Evolutionary conservation across 2,113 vertebrate genomes (phyloP).

Genomic region (Cryptoleucopteryx plumbea): DNA sequence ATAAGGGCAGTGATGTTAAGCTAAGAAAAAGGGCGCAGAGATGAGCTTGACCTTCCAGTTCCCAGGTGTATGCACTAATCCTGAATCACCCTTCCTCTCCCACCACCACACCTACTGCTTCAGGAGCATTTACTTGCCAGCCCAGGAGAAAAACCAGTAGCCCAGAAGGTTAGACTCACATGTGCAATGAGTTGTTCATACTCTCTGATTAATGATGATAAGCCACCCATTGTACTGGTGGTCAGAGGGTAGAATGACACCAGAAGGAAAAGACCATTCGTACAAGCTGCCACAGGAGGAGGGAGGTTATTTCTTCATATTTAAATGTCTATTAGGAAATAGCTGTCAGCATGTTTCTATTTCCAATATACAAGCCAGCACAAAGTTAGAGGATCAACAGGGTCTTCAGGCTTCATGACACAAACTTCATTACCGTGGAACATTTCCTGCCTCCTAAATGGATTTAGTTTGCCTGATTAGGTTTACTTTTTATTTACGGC

Average conservation of each 20-base stretch:
- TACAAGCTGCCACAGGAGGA: not conserved
- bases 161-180: not conserved
- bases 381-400: not conserved
- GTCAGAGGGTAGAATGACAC: not conserved
- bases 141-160: not conserved
- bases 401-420: not conserved
- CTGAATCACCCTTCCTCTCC: slow-evolving; percentile 11
- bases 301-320: not conserved
- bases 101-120: not conserved
- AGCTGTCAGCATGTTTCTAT: not conserved
- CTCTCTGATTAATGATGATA: not conserved
- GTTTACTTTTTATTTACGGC: slow-evolving; percentile 12
- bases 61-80: not conserved
- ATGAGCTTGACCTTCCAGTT: not conserved
- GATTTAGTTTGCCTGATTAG: not conserved
- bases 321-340: not conserved
- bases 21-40: not conserved
- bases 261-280: not conserved
- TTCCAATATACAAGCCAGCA: not conserved
- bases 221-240: not conserved
- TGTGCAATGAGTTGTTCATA: not conserved
- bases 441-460: slow-evolving; percentile 43
- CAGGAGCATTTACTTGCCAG: not conserved
- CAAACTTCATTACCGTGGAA: not conserved
- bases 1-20: not conserved